Evolutionary conservation across 2,888 invertebrate species (phyloP), one percentile per base, ranked within the genome.

Genomic region (Hirtodrosophila trivittata): DNA sequence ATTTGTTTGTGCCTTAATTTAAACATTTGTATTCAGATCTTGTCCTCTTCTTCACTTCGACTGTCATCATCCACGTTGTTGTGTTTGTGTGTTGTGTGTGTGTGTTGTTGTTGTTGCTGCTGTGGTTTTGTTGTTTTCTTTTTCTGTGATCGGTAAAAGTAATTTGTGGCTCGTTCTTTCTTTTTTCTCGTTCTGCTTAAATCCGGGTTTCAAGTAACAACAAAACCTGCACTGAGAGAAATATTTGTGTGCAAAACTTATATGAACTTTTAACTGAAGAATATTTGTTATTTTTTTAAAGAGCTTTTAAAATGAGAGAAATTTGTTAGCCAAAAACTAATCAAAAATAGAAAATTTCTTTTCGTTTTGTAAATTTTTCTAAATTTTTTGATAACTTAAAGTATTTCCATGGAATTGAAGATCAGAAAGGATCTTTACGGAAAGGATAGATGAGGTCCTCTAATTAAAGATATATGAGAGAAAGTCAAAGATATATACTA

Each of bases 171-270:
- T 52, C 56, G 81, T 67, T 78, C 63, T 75, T 77, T 72, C 80
- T 69, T 78, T 67, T 57, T 66, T 78, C 66, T 70, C 72, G 84
- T 64, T 75, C 62, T 63, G 54, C 63, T 75, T 75, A 82, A 82
- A 80, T 82, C 82, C 82, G 82, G 82, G 82, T 86, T 80, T 86
- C 66, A 83, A 75, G 68, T 81, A 77, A 77, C 78, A 64, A 75
- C 68, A 51, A 60, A 58, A 42, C 16, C 0, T 62, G 18, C 84
- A 82, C 84, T 65, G 72, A 3, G n/a, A 54, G 52, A 80, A 75
- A 70, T 5, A 18, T 14, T 6, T 9, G 7, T 28, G 3, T 14
- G 9, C 2, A 30, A 16, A 1, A 5, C 9, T 8, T 30, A 30
- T 21, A 30, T n/a, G 1, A n/a, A n/a, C n/a, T n/a, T n/a, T n/a